These are phyloP conservation scores for Ashinkailepas kermadecensis DNA, from an alignment of 2,888 invertebrate species.

Conservation along the genomic window DNA sequence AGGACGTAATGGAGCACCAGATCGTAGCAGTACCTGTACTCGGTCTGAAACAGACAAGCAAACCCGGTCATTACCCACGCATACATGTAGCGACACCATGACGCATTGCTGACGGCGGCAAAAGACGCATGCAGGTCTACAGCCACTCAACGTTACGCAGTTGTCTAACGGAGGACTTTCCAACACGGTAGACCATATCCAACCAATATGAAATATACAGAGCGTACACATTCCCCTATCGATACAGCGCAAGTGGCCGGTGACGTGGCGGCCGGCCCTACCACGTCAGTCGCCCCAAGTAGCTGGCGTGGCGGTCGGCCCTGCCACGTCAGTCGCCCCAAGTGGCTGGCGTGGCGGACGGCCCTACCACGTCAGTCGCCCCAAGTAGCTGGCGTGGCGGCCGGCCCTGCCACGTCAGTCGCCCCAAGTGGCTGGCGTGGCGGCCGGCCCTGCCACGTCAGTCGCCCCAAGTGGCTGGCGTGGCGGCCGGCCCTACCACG, in stretches of 20 bases:
- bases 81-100: too few species aligned
- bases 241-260: too few species aligned
- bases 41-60: constrained; percentile 59
- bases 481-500: not conserved
- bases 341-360: not conserved
- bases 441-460: not conserved
- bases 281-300: not conserved
- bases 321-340: not conserved
- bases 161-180: not conserved
- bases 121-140: not conserved
- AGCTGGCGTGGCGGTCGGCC: not conserved
- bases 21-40: constrained; percentile 97
- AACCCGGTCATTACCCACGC: constrained; percentile 28
- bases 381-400: too few species aligned
- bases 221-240: too few species aligned
- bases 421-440: too few species aligned
- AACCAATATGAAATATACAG: too few species aligned
- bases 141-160: not conserved
- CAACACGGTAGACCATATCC: not conserved
- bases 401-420: not conserved
- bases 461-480: too few species aligned
- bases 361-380: not conserved
- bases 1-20: constrained; percentile 89
- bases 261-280: not conserved
- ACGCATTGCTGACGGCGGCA: not conserved